Evolutionary conservation across 2,113 vertebrate genomes (phyloP), one percentile per base, ranked within the genome.

Genomic region (Forbesichthys agassizii): DNA sequence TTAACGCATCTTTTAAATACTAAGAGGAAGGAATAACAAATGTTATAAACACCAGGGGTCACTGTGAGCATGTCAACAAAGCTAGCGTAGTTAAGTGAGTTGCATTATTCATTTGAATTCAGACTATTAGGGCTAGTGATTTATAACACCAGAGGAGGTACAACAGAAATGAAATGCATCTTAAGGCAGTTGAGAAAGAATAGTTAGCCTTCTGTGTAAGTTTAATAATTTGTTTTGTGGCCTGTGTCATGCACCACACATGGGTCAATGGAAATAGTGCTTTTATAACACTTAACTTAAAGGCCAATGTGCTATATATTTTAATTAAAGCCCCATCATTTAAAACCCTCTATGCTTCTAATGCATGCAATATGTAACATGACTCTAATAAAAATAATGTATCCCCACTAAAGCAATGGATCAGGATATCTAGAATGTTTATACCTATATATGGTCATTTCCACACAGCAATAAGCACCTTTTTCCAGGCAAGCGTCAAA

Each of bases 401-500:
- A 71, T 36, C 33, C 57, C 20, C 61, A 48, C 16, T 66, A 66
- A 68, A 68, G 74, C 58, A 65, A 18, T 33, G 64, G 57, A 36
- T 72, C 70, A 53, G 67, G 68, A 67, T 16, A 61, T 56, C 58
- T 59, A 36, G 57, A 66, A 33, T 64, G 13, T 79, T 82, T 88
- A 82, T 91, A 89, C 16, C 92, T 86, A 91, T 92, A 93, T 86
- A 93, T 78, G 82, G 89, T 84, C 78, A 86, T 83, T 82, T 79
- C 86, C 92, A 90, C 85, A 86, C 84, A 89, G 87, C 86, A 77
- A 79, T 84, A 82, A 88, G 82, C 84, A 83, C 89, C 85, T 75
- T 86, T 91, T 94, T 87, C 88, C 90, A 86, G 93, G 88, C 89
- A 92, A 94, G 92, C 86, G 92, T 91, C 94, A 89, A 89, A 70